These are phyloP conservation scores for Acanthococcus lagerstroemiae DNA, from an alignment of 2,888 invertebrate species.

Conservation along the genomic window DNA sequence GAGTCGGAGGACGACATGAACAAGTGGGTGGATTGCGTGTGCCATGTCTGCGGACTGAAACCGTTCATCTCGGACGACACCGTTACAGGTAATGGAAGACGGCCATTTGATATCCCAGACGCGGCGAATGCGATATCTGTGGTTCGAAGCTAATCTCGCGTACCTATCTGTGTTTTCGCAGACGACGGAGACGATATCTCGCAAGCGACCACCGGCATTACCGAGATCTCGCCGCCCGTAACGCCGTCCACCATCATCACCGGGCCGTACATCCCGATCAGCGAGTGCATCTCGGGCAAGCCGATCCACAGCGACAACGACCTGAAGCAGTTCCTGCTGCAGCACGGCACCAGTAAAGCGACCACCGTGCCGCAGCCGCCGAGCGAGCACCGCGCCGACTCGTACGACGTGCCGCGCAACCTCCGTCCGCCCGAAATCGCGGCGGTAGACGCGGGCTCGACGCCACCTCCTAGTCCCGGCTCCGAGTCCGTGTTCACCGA, in stretches of 20 bases:
- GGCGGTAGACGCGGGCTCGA: constrained; percentile 37
- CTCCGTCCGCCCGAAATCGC: constrained; percentile 38
- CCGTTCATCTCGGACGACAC: constrained; percentile 53
- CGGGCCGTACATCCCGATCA: constrained; percentile 83
- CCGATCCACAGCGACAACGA: constrained; percentile 39
- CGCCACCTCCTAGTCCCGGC: constrained; percentile 51
- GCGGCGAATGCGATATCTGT: no score
- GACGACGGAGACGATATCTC: constrained; percentile 30
- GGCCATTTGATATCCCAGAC: no score
- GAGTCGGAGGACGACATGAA: constrained; percentile 88
- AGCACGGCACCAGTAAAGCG: constrained; percentile 30
- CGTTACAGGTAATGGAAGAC: constrained; percentile 41
- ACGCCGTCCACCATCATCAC: constrained; percentile 54
- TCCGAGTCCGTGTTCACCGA: constrained; percentile 60
- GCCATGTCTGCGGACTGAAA: constrained; percentile 79
- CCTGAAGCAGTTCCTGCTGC: constrained; percentile 33
- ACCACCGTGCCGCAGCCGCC: background rate
- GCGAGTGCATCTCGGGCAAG: constrained; percentile 77
- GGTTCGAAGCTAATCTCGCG: constrained; percentile 7
- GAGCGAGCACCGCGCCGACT: constrained; percentile 33
- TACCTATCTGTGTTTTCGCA: constrained; percentile 26
- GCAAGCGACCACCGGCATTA: constrained; percentile 25
- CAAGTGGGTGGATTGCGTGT: constrained; percentile 89
- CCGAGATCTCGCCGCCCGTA: constrained; percentile 51
- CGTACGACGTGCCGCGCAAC: constrained; percentile 40